Base-by-base conservation (phyloP, 2,797 vertebrate genomes). In the Pseudopleuronectes americanus region DNA sequence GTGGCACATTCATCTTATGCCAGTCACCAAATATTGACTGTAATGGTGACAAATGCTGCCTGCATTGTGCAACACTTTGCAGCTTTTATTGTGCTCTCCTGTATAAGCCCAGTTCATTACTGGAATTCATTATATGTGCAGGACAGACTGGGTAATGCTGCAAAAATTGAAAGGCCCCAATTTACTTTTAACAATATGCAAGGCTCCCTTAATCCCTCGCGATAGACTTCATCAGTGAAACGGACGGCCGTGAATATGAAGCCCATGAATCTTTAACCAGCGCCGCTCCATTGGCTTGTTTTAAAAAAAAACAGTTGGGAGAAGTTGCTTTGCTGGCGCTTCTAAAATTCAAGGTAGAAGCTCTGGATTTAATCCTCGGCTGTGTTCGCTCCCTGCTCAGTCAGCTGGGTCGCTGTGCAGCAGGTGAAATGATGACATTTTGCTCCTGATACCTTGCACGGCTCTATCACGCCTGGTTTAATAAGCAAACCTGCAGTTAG, bases 171-270 rank as follows among this genome's bases (percentile, higher is more conserved):
- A 87, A 89, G 81, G 78, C 67, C 68, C 79, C 87, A 90, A 86
- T 88, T 90, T 90, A 81, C 81, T 82, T 85, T 81, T 80, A 86
- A 88, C 88, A 83, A 83, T 81, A 87, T 89, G 80, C 83, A 78
- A 74, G 72, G 68, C 68, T 68, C 74, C 72, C 64, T 31, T 81
- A 84, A 87, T 88, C 87, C 84, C 84, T 71, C 28, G 58, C 71
- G 36, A 8, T 54, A 62, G 81, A 78, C 69, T 84, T 88, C 82
- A 83, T 84, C 84, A 74, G 80, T 74, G 79, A 67, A 85, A 85
- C 54, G 79, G 62, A 86, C 78, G 86, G 64, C 67, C 16, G 68
- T 51, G 77, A 74, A 79, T 79, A n/a, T 58, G 33, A 60, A 81
- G 64, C 47, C 84, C 74, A 77, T 88, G 85, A 89, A 88, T 90